Evolutionary conservation across 2,797 vertebrate species (phyloP).

Genomic region (Leuciscus waleckii): DNA sequence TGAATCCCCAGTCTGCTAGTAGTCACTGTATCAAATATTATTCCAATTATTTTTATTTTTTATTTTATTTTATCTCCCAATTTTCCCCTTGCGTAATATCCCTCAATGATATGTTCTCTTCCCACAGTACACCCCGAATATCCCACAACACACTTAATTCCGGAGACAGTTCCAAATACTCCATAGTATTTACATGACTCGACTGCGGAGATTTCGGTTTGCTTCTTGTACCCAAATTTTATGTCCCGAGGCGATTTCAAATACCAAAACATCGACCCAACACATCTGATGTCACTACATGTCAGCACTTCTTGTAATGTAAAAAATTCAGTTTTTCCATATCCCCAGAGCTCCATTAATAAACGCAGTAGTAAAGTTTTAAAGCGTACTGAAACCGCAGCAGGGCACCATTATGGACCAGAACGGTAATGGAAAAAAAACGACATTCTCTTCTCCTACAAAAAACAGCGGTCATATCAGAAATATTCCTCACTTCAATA

Average conservation of each 20-base stretch:
- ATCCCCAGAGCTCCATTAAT: slow-evolving; percentile 12
- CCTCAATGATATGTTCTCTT: slow-evolving; percentile 53
- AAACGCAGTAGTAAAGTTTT: not conserved
- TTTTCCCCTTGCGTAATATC: slow-evolving; percentile 56
- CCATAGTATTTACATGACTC: slow-evolving; percentile 38
- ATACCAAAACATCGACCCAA: slow-evolving; percentile 34
- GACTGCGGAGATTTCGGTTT: slow-evolving; percentile 30
- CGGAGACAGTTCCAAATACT: slow-evolving; percentile 32
- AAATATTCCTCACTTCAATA: slow-evolving; percentile 39
- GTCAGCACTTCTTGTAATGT: slow-evolving; percentile 24
- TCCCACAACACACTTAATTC: slow-evolving; percentile 56
- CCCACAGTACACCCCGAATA: slow-evolving; percentile 40
- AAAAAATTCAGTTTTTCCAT: not conserved
- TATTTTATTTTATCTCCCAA: slow-evolving; percentile 39
- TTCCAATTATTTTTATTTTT: slow-evolving; percentile 24
- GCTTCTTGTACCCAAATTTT: slow-evolving; percentile 22
- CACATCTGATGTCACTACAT: slow-evolving; percentile 49
- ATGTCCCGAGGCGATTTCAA: slow-evolving; percentile 17
- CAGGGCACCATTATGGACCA: not conserved
- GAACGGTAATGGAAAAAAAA: slow-evolving; percentile 21
- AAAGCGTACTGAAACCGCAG: not conserved
- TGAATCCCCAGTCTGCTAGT: slow-evolving; percentile 48
- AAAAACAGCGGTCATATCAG: slow-evolving; percentile 22
- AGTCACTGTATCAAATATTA: slow-evolving; percentile 41
- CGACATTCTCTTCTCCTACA: not conserved